Percentiles rank a stretch among this genome's conserved stretches.
Conservation (phyloP, 2,888 invertebrate genomes). For the Muscina levida region DNA sequence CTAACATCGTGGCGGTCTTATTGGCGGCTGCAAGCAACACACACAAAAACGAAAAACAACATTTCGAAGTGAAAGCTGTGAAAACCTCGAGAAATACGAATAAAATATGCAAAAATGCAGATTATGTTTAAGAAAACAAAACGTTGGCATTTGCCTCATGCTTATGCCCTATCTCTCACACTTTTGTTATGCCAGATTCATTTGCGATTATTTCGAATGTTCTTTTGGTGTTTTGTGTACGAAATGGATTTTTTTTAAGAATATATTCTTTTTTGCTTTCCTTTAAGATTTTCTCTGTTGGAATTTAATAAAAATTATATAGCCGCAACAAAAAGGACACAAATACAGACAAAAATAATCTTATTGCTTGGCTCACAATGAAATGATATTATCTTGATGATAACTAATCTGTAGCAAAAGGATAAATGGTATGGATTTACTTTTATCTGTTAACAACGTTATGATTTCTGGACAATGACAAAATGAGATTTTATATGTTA, state of each 20-base stretch:
- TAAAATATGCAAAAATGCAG: slow-evolving; percentile 33
- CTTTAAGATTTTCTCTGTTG: background rate
- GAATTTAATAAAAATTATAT: slow-evolving; percentile 1
- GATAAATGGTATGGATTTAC: slow-evolving; percentile 52
- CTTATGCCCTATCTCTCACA: background rate
- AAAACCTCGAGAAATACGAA: background rate
- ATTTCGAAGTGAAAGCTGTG: background rate
- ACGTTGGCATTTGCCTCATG: too few species aligned
- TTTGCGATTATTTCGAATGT: background rate
- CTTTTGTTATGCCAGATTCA: background rate
- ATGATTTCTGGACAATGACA: too few species aligned
- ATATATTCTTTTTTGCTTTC: background rate
- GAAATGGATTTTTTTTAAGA: slow-evolving; percentile 12
- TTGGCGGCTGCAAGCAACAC: background rate
- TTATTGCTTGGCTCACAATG: slow-evolving; percentile 50
- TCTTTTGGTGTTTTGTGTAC: background rate
- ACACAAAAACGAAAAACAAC: slow-evolving; percentile 11
- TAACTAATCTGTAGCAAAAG: slow-evolving; percentile 50
- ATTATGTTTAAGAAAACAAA: slow-evolving; percentile 26
- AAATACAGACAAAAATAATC: background rate
- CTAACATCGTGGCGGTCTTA: too few species aligned
- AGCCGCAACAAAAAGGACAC: background rate
- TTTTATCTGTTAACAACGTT: slow-evolving; percentile 11
- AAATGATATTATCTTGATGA: slow-evolving; percentile 38
- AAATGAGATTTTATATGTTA: too few species aligned